phyloP scores from a whole-genome alignment of 2,113 vertebrate species.

The Andinoacara biseriatus region DNA sequence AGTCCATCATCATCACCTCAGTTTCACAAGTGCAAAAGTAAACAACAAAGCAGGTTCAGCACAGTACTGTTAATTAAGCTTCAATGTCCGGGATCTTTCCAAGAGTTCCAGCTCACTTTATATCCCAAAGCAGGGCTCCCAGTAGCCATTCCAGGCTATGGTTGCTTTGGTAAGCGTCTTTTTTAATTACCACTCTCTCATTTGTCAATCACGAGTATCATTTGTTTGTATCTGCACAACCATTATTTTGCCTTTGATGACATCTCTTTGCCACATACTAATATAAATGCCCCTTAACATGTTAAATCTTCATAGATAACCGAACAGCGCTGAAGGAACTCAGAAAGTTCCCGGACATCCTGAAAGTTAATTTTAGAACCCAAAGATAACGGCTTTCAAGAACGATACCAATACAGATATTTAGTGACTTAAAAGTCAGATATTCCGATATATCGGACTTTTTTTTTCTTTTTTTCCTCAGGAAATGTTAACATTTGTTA shows the following conservation, averaged over 20 bases:
- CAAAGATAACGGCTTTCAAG: neutral
- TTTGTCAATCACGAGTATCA: neutral
- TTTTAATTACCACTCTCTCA: neutral
- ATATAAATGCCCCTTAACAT: neutral
- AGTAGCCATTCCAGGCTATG: neutral
- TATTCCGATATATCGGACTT: neutral
- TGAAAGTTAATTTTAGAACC: neutral
- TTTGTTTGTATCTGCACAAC: neutral
- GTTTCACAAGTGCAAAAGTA: neutral
- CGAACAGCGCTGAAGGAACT: neutral
- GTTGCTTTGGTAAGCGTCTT: neutral
- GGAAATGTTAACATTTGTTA: neutral
- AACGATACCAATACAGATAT: neutral
- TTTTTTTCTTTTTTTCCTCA: neutral
- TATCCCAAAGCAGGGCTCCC: neutral
- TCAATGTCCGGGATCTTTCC: neutral
- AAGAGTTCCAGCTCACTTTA: neutral
- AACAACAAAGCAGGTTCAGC: neutral
- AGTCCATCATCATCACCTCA: neutral
- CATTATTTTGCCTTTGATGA: neutral
- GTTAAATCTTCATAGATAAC: neutral
- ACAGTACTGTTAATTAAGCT: neutral
- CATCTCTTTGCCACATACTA: neutral
- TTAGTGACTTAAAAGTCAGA: neutral
- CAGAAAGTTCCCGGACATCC: neutral